phyloP scores from a whole-genome alignment of 2,888 invertebrate species.

The Lepidochrysops patricia region DNA sequence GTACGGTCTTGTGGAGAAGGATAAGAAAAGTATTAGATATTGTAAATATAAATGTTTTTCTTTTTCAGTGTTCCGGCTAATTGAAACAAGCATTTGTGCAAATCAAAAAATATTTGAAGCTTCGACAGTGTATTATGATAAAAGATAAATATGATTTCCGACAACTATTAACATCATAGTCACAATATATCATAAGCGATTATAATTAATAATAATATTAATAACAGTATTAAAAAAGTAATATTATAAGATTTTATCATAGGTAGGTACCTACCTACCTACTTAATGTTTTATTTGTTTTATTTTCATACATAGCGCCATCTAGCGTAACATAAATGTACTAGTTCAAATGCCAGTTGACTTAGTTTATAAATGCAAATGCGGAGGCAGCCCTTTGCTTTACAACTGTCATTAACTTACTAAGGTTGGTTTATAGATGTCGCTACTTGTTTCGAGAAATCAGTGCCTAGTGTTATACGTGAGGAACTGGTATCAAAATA shows the following conservation, averaged over 20 bases:
- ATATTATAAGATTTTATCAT: no score
- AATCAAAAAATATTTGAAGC: conserved; percentile 29
- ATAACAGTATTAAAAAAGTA: no score
- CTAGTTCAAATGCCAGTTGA: not conserved
- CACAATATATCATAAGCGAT: no score
- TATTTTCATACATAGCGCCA: not conserved
- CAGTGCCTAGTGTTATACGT: no score
- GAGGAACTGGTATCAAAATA: no score
- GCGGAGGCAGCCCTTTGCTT: not conserved
- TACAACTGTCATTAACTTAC: not conserved
- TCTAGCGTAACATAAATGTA: not conserved
- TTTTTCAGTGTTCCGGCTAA: conserved; percentile 31
- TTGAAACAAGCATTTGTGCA: conserved; percentile 32
- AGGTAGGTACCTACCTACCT: no score
- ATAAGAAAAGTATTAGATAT: no score
- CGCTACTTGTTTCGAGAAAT: no score
- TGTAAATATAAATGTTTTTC: not conserved
- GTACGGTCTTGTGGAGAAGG: no score
- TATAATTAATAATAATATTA: no score
- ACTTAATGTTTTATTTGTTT: not conserved
- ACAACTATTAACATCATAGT: no score
- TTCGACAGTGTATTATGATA: conserved; percentile 16
- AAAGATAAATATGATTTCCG: not conserved
- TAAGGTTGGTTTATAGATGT: not conserved
- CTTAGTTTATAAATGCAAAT: not conserved